These are phyloP conservation scores for Dromas ardeola DNA, from an alignment of 2,113 vertebrate genomes.

Conservation along the genomic window DNA sequence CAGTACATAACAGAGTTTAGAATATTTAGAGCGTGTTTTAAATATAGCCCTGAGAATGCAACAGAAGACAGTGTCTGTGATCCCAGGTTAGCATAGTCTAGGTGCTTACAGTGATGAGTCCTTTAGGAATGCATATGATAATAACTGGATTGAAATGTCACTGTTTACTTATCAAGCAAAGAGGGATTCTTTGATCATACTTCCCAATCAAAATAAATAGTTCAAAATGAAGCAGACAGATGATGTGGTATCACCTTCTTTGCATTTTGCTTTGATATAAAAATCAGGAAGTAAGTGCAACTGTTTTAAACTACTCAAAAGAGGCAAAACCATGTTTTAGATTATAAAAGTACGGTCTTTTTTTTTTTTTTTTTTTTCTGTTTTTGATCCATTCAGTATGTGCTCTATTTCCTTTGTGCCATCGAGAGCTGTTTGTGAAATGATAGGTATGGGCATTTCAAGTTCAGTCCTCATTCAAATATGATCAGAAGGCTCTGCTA, in stretches of 20 bases:
- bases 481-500: neutral
- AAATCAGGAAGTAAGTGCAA: conserved; percentile 9
- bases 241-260: conserved; percentile 6
- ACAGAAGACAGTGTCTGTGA: neutral
- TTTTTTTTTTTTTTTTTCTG: neutral
- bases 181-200: conserved; percentile 41
- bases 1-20: neutral
- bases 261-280: conserved; percentile 49
- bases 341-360: neutral
- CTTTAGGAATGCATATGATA: neutral
- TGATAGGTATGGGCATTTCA: neutral
- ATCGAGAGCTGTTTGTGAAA: neutral
- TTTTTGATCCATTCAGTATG: neutral
- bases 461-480: neutral
- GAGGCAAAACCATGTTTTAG: neutral
- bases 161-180: conserved; percentile 23
- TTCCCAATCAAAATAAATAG: conserved; percentile 44
- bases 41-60: neutral
- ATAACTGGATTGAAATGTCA: neutral
- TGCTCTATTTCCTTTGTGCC: neutral
- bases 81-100: neutral
- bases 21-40: neutral
- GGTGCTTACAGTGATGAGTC: neutral
- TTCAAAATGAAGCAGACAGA: conserved; percentile 14
- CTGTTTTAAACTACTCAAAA: conserved; percentile 8